Base-by-base conservation (phyloP, 2,888 invertebrate genomes). In the Hydroisotoma schaefferi region DNA sequence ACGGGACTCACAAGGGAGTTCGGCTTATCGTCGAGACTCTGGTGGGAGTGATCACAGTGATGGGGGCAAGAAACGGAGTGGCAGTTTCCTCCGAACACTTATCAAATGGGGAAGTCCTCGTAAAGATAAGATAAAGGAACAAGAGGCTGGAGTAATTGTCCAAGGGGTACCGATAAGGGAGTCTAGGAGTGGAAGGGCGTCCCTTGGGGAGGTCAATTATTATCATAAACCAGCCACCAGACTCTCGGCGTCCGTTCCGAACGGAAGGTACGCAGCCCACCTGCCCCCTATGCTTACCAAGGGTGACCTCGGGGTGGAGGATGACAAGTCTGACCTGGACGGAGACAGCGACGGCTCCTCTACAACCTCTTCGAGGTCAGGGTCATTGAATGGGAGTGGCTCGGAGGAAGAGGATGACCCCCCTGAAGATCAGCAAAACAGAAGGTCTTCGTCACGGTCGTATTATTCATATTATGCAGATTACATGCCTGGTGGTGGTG, bases 101-200 rank as follows among this genome's bases (percentile, higher is more conserved):
- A 66, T 68, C 33, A 71, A 71, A 46, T 71, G 71, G 69, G 61
- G 69, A 8, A 67, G 65, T 57, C 71, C 69, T n/a, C 63, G 49
- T 10, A 62, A 60, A 54, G 38, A 63, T 18, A 51, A 4, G 3
- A 46, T 23, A 25, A 8, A 33, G 12, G 47, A 48, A 10, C 18
- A 37, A 49, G 37, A 15, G 12, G 29, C 52, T 22, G 20, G 23
- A 47, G n/a, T n/a, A n/a, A n/a, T n/a, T n/a, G n/a, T n/a, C n/a
- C n/a, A n/a, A n/a, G n/a, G n/a, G n/a, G n/a, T n/a, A n/a, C n/a
- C n/a, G n/a, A n/a, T n/a, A n/a, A n/a, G n/a, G n/a, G n/a, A n/a
- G n/a, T n/a, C n/a, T n/a, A n/a, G n/a, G n/a, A n/a, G n/a, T n/a
- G n/a, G n/a, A 25, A 8, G 52, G 23, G 6, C 4, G 23, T 10